Evolutionary conservation across 2,888 invertebrate species (phyloP), one percentile per base, ranked within the genome.

Genomic region (Erebia palarica): DNA sequence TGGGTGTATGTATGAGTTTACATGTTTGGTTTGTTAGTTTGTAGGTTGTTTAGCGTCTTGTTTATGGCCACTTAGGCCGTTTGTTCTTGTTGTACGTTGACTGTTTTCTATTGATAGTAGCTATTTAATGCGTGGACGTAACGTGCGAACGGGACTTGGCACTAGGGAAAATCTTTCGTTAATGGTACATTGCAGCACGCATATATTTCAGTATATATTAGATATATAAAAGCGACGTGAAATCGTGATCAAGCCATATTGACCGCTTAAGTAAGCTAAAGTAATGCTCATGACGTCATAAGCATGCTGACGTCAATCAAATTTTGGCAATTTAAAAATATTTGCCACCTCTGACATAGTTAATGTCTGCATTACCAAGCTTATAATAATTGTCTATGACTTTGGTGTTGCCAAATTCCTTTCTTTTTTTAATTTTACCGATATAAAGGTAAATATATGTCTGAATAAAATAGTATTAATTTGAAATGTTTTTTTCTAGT

Each of bases 61-160:
- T 88, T 87, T 86, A 84, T 78, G 79, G 82, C 80, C 80, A 80
- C 76, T 74, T 75, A 71, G 79, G 75, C 77, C 78, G 78, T 77
- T 84, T 83, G 84, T 82, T 86, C 82, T 84, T 76, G 84, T 84
- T 86, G 80, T 80, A 82, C 71, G 86, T 87, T 87, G 83, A 84
- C 84, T 86, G 86, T 87, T 87, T 86, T 82, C 79, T 80, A 80
- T 77, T 79, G 76, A 78, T 80, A 77, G 78, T 81, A 78, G 81
- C 79, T 80, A 78, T 79, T 76, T 75, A 21, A 47, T 21, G 66
- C 44, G 42, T 21, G 21, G 57, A 55, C 57, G 57, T 57, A 18
- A 42, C n/a, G 18, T 57, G 66, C 27, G 44, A 66, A 65, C 36
- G 8, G 57, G 65, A 58, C 57, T 64, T 10, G 1, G 4, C 9